Evolutionary conservation across 2,113 vertebrate species (phyloP).

Genomic region (Ammodytes marinus): DNA sequence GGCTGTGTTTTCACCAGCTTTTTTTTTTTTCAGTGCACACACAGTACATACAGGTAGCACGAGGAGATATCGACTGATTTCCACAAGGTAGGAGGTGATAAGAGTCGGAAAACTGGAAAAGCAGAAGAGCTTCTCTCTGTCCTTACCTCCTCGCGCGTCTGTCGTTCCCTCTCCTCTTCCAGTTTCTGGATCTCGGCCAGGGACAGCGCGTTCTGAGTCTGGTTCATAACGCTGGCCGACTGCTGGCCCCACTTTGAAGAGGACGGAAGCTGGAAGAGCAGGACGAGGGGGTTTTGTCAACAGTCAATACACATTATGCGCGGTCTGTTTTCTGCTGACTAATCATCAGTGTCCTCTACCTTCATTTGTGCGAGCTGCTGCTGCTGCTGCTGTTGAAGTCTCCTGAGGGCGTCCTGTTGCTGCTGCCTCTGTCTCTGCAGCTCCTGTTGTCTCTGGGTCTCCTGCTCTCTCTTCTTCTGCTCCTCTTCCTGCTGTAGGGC

Average conservation of each 20-base stretch:
- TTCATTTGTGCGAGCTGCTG: slow-evolving; percentile 99
- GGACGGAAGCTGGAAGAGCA: slow-evolving; percentile 91
- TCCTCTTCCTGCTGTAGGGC: slow-evolving; percentile 90
- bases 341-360: slow-evolving; percentile 75
- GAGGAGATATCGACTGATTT: too few relatives aligned
- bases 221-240: slow-evolving; percentile 84
- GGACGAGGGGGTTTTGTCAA: not conserved
- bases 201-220: slow-evolving; percentile 91
- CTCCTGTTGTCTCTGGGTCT: slow-evolving; percentile 86
- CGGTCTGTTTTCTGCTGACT: not conserved
- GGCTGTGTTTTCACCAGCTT: too few relatives aligned
- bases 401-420: slow-evolving; percentile 92
- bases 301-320: not conserved
- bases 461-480: slow-evolving; percentile 92
- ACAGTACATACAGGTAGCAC: too few relatives aligned
- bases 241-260: slow-evolving; percentile 99
- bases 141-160: slow-evolving; percentile 92
- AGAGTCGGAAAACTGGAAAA: not conserved
- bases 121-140: not conserved
- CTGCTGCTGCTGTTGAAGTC: slow-evolving; percentile 95
- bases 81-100: not conserved
- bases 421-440: slow-evolving; percentile 90
- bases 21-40: too few relatives aligned
- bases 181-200: slow-evolving; percentile 97
- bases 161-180: slow-evolving; percentile 95